Percentiles rank a stretch among this genome's conserved stretches.
These are phyloP conservation scores for Tangara arthus DNA, from an alignment of 2,797 vertebrate species.

Conservation along the genomic window DNA sequence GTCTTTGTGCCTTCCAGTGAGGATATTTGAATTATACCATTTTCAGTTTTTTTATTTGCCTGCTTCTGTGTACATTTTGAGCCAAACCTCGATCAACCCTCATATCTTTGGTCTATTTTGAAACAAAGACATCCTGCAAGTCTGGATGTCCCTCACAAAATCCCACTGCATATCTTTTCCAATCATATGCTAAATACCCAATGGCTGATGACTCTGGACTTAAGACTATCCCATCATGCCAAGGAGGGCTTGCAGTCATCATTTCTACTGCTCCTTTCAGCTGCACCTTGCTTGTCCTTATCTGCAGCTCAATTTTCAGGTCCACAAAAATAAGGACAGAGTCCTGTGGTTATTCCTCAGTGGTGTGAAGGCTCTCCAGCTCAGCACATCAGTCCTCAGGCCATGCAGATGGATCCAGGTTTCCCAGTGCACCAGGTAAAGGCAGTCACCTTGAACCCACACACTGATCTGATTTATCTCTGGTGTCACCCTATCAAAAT, in stretches of 20 bases:
- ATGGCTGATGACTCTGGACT: not conserved
- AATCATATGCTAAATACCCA: not conserved
- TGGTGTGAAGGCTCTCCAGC: not conserved
- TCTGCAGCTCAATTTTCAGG: not conserved
- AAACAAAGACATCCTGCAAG: not conserved
- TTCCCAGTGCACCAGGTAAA: not conserved
- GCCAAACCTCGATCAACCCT: not conserved
- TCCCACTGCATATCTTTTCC: not conserved
- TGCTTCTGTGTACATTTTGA: not conserved
- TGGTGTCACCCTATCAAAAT: not conserved
- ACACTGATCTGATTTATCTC: not conserved
- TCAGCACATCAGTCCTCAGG: not conserved
- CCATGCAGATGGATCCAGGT: not conserved
- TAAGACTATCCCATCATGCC: not conserved
- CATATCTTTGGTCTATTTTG: not conserved
- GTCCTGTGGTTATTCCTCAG: not conserved
- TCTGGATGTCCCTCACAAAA: not conserved
- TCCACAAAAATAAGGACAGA: accelerated
- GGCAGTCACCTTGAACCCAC: not conserved
- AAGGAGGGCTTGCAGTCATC: not conserved
- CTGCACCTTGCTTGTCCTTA: not conserved
- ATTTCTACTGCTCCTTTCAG: not conserved
- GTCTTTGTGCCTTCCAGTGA: not conserved
- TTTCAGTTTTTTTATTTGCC: not conserved
- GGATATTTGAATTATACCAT: not conserved